phyloP scores from a whole-genome alignment of 1,140 invertebrate genomes.

The Araneus ventricosus region DNA sequence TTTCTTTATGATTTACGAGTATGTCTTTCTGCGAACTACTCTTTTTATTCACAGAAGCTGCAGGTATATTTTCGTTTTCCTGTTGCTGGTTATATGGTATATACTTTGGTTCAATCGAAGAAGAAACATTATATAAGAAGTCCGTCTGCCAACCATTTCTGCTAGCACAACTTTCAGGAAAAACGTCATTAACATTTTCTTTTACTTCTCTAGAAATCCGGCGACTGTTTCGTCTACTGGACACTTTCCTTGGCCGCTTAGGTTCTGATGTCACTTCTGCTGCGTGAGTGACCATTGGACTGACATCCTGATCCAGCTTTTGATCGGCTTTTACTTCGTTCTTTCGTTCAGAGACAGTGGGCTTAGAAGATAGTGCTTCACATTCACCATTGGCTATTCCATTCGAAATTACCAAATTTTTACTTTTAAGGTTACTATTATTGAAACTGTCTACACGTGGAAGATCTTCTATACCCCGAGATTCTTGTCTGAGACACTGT shows the following conservation, averaged over 20 bases:
- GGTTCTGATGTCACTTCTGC: background rate
- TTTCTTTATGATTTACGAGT: background rate
- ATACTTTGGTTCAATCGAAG: background rate
- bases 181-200: background rate
- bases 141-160: background rate
- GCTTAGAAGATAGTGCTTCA: background rate
- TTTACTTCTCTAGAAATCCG: constrained; percentile 6
- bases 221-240: constrained; percentile 2
- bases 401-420: background rate
- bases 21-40: background rate
- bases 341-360: background rate
- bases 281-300: background rate
- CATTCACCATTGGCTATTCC: background rate
- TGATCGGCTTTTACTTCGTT: background rate
- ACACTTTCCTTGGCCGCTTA: background rate
- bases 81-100: background rate
- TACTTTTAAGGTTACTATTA: background rate
- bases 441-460: background rate
- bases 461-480: background rate
- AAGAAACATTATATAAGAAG: constrained; percentile 36
- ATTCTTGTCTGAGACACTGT: background rate
- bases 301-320: background rate
- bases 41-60: background rate
- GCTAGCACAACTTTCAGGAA: background rate
- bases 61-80: background rate